Evolutionary conservation across 2,888 invertebrate genomes (phyloP).

Genomic region (Cynaeus angustus): DNA sequence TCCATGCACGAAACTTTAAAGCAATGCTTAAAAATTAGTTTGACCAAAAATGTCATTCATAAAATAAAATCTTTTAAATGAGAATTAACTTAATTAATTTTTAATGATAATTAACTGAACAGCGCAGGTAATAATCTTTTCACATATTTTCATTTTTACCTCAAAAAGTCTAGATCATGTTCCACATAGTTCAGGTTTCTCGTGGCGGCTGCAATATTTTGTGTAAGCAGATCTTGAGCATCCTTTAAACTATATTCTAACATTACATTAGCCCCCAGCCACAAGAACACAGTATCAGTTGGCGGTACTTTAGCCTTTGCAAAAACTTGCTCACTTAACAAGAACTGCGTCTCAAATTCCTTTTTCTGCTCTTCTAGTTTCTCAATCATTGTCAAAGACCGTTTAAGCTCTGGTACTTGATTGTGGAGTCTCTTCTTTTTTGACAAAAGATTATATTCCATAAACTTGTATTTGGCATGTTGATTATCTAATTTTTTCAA

Average conservation of each 20-base stretch:
- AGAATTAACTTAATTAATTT: too few relatives aligned
- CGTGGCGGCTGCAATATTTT: conserved; percentile 89
- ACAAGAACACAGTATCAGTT: conserved; percentile 89
- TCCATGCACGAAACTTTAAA: too few relatives aligned
- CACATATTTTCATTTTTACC: conserved; percentile 75
- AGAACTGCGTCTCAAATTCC: conserved; percentile 89
- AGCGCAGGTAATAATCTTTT: too few relatives aligned
- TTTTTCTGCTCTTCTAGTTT: conserved; percentile 88
- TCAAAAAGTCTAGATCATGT: conserved; percentile 93
- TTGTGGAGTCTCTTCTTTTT: conserved; percentile 89
- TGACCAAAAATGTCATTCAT: too few relatives aligned
- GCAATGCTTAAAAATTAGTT: too few relatives aligned
- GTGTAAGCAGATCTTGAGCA: conserved; percentile 87
- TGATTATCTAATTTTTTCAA: conserved; percentile 91
- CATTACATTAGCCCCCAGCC: conserved; percentile 97
- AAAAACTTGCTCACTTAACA: conserved; percentile 90
- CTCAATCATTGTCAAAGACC: conserved; percentile 93
- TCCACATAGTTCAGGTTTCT: conserved; percentile 89
- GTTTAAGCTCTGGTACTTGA: conserved; percentile 95
- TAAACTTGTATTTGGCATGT: conserved; percentile 97
- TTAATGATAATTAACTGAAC: conserved; percentile 19
- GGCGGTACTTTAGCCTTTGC: conserved; percentile 90
- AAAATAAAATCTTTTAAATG: too few relatives aligned
- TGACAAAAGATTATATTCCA: conserved; percentile 93
- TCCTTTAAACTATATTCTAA: conserved; percentile 95